Conservation (phyloP, 2,113 vertebrate species). For the Ellobius talpinus region DNA sequence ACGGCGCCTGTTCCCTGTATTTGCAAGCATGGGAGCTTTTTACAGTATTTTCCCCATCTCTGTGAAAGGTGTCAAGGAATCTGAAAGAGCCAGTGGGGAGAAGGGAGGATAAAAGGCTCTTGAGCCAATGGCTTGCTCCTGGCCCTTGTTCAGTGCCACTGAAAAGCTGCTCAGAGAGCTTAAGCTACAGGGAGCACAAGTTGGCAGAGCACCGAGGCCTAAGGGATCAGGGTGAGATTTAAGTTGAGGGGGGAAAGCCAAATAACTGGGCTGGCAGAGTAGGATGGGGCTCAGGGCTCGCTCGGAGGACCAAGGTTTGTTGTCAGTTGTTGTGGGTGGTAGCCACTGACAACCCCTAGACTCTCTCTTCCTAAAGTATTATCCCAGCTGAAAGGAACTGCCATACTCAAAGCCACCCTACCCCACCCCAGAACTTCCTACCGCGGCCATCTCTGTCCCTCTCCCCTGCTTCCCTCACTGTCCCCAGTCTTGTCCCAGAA, state of each 20-base stretch:
- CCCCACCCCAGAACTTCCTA: background rate
- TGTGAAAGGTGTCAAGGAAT: constrained; percentile 51
- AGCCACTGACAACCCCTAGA: rapidly evolving
- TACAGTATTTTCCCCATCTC: constrained; percentile 58
- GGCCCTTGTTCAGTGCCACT: background rate
- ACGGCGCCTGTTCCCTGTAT: constrained; percentile 74
- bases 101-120: background rate
- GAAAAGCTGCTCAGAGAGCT: background rate
- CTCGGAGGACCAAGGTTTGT: background rate
- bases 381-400: background rate
- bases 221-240: background rate
- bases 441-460: background rate
- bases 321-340: background rate
- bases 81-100: background rate
- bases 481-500: background rate
- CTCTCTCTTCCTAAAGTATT: background rate
- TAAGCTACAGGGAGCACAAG: background rate
- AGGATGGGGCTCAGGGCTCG: background rate
- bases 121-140: background rate
- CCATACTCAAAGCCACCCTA: background rate
- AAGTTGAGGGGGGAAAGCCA: background rate
- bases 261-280: background rate
- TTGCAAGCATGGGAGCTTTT: constrained; percentile 58
- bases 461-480: background rate
- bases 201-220: background rate